Percentiles rank a stretch among this genome's conserved stretches.
Evolutionary conservation across 2,888 invertebrate genomes (phyloP).

Genomic region (Orthonychiurus folsomi): DNA sequence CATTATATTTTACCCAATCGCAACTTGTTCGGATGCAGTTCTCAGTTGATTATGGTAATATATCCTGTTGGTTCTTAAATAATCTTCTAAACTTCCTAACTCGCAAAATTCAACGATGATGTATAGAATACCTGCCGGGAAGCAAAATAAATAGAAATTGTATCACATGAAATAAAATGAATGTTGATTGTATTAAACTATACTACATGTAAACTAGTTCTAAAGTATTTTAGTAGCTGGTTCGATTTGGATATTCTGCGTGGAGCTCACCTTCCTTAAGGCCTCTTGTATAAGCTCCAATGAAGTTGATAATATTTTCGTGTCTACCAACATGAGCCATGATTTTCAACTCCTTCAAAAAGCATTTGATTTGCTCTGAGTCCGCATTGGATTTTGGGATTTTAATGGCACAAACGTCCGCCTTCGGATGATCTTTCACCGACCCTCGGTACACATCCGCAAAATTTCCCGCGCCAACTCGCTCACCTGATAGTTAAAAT

Average conservation of each 20-base stretch:
- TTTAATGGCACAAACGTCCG: not conserved
- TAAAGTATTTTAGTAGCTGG: too few species aligned
- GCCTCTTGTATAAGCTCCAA: not conserved
- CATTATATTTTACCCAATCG: not conserved
- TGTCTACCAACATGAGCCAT: constrained; percentile 4
- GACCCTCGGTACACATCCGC: not conserved
- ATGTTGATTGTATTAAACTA: too few species aligned
- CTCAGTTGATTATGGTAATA: not conserved
- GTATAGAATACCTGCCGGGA: not conserved
- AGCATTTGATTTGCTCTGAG: not conserved
- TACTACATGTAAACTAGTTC: too few species aligned
- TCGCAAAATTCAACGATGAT: constrained; percentile 5
- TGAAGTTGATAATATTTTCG: not conserved
- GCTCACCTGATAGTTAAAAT: not conserved
- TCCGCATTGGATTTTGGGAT: not conserved
- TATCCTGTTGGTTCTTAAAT: not conserved
- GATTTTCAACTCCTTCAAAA: constrained; percentile 6
- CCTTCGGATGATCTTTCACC: not conserved
- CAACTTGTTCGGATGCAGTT: not conserved
- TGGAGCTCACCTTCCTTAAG: not conserved
- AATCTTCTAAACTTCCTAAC: not conserved
- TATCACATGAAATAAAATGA: too few species aligned
- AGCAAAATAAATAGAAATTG: constrained; percentile 4
- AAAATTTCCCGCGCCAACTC: not conserved
- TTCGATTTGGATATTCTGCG: not conserved